Conservation (phyloP, 2,113 vertebrate species). For the Mola mola region DNA sequence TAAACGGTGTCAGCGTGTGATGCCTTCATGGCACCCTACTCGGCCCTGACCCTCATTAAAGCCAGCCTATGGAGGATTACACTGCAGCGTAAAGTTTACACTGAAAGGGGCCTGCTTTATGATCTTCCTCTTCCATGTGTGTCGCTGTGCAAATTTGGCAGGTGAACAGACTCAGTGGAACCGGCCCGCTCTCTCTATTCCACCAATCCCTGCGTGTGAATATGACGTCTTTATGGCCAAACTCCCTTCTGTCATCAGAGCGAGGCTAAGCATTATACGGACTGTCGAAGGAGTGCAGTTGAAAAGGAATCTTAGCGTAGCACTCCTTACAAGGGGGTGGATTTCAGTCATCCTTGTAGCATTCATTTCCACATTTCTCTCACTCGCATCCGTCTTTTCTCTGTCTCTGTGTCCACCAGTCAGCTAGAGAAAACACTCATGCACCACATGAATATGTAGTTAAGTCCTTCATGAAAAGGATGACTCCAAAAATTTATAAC, state of each 20-base stretch:
- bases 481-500: neutral
- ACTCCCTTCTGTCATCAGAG: constrained; percentile 68
- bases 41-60: constrained; percentile 48
- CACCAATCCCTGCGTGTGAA: constrained; percentile 45
- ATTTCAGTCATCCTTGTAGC: constrained; percentile 22
- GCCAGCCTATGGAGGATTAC: constrained; percentile 50
- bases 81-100: constrained; percentile 49
- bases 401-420: constrained; percentile 1
- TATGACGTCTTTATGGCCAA: constrained; percentile 55
- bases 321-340: constrained; percentile 32
- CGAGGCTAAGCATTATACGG: constrained; percentile 24
- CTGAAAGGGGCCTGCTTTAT: constrained; percentile 58
- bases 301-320: constrained; percentile 48
- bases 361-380: constrained; percentile 4
- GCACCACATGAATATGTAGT: too few relatives aligned
- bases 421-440: neutral
- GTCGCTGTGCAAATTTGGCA: constrained; percentile 51
- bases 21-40: constrained; percentile 22
- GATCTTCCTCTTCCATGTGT: constrained; percentile 42
- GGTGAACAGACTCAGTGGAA: constrained; percentile 45
- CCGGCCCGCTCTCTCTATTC: constrained; percentile 50
- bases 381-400: neutral
- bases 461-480: too few relatives aligned
- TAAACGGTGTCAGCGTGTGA: constrained; percentile 14
- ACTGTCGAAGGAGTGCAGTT: constrained; percentile 45